Evolutionary conservation across 2,113 vertebrate genomes (phyloP), one percentile per base, ranked within the genome.

Genomic region (Burhinus oedicnemus): DNA sequence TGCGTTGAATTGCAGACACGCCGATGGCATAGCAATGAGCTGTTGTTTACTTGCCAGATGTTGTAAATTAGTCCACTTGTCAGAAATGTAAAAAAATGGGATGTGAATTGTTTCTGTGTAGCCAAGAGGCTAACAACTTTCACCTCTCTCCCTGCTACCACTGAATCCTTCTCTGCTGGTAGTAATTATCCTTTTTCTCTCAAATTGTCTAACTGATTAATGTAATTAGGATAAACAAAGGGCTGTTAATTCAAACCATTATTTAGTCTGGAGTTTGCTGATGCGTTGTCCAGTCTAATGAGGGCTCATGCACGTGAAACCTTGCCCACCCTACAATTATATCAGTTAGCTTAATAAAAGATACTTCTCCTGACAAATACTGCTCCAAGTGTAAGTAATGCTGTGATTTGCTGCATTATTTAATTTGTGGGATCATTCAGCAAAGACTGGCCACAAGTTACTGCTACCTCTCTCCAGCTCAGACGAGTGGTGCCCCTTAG

Each of bases 141-240:
- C 90, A 94, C 75, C 81, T 86, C 95, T 93, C 49, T 85, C 87
- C 40, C 40, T 44, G 45, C 57, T 92, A 26, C 54, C 23, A 11
- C 70, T 61, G 78, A 85, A 88, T 91, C 51, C 44, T 83, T 30
- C 44, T 75, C 69, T 3, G 5, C 27, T 94, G 78, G 19, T 65
- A 86, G 87, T 77, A 97, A 93, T 95, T 96, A 94, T 54, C 84
- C 52, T 69, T 88, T 84, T 76, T 85, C 54, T 77, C 82, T 94
- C 71, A 74, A 94, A 95, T 93, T 94, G 49, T 66, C 85, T 69
- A 54, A 74, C 51, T 91, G 92, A 74, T 94, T 96, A 76, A 94
- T 80, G 87, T 80, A 94, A 96, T 96, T 94, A 92, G 71, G 51
- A 40, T 83, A 83, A 95, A 95, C 82, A 91, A 92, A 91, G 62